These are phyloP conservation scores for Tanypteryx hageni DNA, from an alignment of 2,888 invertebrate species.

Conservation along the genomic window DNA sequence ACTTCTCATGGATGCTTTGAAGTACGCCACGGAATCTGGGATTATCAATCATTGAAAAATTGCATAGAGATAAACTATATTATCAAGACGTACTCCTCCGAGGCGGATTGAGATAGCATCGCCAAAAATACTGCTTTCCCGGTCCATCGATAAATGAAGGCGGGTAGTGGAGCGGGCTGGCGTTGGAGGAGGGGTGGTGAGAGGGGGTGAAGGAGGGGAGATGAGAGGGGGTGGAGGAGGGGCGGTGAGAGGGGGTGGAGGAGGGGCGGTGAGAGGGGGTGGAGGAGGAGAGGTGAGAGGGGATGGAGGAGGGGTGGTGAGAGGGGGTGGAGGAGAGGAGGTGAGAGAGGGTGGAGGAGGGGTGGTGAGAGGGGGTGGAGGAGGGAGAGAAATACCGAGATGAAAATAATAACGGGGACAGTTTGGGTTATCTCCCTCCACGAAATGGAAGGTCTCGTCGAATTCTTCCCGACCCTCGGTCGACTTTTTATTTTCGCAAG, in stretches of 20 bases:
- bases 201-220: not conserved
- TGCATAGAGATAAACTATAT: too few relatives aligned
- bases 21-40: too few relatives aligned
- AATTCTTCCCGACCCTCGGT: too few relatives aligned
- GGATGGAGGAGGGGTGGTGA: not conserved
- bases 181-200: not conserved
- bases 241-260: not conserved
- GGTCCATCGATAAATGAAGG: not conserved
- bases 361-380: not conserved
- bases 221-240: not conserved
- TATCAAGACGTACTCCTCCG: too few relatives aligned
- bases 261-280: not conserved
- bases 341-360: not conserved
- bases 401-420: not conserved
- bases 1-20: too few relatives aligned
- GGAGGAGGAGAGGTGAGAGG: not conserved
- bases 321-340: not conserved
- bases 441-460: too few relatives aligned
- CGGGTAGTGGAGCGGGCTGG: not conserved
- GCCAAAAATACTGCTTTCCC: too few relatives aligned
- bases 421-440: not conserved
- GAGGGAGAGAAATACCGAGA: not conserved
- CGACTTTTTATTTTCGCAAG: too few relatives aligned
- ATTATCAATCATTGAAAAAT: too few relatives aligned
- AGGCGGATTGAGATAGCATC: too few relatives aligned